Conservation (phyloP, 2,113 vertebrate genomes). For the Gymnogyps californianus region DNA sequence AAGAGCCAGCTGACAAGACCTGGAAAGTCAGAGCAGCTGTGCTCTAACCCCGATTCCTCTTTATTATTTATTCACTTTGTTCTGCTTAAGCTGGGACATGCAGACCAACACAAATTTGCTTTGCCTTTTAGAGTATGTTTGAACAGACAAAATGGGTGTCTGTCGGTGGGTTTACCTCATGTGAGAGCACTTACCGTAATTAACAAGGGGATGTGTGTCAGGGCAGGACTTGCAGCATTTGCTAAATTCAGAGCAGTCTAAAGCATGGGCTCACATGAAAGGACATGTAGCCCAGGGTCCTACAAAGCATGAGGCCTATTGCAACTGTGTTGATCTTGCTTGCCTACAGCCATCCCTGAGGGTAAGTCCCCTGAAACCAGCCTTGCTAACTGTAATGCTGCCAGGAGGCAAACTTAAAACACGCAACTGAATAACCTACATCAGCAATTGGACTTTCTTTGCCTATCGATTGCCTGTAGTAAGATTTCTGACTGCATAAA, state of each 20-base stretch:
- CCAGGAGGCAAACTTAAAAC: background rate
- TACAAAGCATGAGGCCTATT: background rate
- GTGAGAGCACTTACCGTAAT: background rate
- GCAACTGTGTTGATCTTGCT: background rate
- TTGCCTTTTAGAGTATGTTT: background rate
- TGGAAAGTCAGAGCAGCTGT: slow-evolving; percentile 10
- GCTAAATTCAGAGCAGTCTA: background rate
- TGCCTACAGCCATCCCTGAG: background rate
- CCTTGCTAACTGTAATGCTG: background rate
- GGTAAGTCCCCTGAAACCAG: background rate
- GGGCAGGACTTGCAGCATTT: background rate
- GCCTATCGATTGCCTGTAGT: background rate
- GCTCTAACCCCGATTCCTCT: background rate
- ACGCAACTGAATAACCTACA: background rate
- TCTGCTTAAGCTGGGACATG: background rate
- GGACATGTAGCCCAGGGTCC: background rate
- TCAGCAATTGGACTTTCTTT: background rate
- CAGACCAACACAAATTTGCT: background rate
- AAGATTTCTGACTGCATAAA: background rate
- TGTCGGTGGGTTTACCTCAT: background rate
- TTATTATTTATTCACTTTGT: slow-evolving; percentile 13
- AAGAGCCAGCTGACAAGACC: background rate
- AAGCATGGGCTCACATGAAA: background rate
- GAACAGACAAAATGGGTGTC: background rate
- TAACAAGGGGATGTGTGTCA: background rate